Conservation (phyloP, 2,797 vertebrate genomes). For the Phyllotis vaccarum region DNA sequence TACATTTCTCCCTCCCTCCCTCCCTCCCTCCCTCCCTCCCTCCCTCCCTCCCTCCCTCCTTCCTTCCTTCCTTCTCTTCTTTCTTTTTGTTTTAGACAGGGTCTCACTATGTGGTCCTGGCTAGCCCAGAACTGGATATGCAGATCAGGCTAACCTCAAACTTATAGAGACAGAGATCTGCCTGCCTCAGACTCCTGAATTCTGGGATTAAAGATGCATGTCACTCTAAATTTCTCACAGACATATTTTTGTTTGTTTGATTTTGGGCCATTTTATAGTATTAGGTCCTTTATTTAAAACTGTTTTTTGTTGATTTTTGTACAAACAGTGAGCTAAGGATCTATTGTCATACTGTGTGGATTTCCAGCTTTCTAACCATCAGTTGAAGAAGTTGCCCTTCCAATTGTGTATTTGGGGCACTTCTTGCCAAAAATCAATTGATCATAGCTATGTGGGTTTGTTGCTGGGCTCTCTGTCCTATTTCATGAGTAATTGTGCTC, state of each 20-base stretch:
- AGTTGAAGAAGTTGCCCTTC: background rate
- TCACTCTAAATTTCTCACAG: background rate
- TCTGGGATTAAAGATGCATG: background rate
- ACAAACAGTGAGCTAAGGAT: background rate
- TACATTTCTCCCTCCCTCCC: background rate
- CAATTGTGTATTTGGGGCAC: background rate
- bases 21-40: background rate
- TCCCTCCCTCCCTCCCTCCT: background rate
- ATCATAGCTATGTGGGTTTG: background rate
- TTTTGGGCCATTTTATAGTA: background rate
- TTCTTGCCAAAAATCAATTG: background rate
- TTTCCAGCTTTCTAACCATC: background rate
- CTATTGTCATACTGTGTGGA: background rate
- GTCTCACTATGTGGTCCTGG: background rate
- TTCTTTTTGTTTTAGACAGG: background rate
- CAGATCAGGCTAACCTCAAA: background rate
- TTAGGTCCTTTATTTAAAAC: background rate
- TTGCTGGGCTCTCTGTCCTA: background rate
- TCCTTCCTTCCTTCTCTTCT: background rate
- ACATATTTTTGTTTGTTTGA: background rate
- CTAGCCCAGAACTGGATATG: background rate
- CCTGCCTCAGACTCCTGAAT: background rate
- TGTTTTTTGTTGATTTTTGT: background rate
- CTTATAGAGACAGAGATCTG: background rate
- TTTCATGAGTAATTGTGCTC: background rate